A percentile compares a stretch with the other conserved stretches of the same genome.
Evolutionary conservation across 2,797 vertebrate species (phyloP).

Genomic region (Micrastur ruficollis): DNA sequence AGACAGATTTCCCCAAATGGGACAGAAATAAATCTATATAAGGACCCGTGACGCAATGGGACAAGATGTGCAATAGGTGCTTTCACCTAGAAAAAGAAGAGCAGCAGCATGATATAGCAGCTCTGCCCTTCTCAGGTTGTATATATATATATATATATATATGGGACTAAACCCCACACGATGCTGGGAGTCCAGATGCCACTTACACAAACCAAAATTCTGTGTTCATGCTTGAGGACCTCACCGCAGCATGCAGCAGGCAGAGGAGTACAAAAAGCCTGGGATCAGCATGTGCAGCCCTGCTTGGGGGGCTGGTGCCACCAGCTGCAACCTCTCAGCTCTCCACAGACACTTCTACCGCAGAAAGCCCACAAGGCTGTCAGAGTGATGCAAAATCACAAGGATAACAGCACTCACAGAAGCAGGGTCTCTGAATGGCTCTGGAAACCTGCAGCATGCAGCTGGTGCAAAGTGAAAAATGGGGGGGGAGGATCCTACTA

Average conservation of each 20-base stretch:
- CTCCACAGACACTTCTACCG: background rate
- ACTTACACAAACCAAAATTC: background rate
- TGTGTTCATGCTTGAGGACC: accelerated
- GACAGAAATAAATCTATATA: background rate
- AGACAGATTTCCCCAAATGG: background rate
- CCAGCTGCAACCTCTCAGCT: background rate
- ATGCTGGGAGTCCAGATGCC: background rate
- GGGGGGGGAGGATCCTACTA: background rate
- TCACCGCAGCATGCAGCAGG: background rate
- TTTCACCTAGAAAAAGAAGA: background rate
- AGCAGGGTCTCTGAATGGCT: background rate
- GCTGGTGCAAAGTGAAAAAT: background rate
- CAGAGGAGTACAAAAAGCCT: background rate
- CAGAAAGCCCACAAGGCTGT: background rate
- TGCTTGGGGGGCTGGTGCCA: background rate
- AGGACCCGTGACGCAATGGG: background rate
- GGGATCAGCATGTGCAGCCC: background rate
- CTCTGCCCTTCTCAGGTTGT: background rate
- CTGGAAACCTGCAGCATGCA: background rate
- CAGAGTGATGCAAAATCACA: background rate
- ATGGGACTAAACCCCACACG: background rate
- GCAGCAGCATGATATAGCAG: background rate
- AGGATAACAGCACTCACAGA: background rate
- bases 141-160: accelerated
- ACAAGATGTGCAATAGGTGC: background rate